A percentile compares a stretch with the other conserved stretches of the same genome.
Conservation (phyloP, 1,140 invertebrate genomes). For the Papilio helenus region DNA sequence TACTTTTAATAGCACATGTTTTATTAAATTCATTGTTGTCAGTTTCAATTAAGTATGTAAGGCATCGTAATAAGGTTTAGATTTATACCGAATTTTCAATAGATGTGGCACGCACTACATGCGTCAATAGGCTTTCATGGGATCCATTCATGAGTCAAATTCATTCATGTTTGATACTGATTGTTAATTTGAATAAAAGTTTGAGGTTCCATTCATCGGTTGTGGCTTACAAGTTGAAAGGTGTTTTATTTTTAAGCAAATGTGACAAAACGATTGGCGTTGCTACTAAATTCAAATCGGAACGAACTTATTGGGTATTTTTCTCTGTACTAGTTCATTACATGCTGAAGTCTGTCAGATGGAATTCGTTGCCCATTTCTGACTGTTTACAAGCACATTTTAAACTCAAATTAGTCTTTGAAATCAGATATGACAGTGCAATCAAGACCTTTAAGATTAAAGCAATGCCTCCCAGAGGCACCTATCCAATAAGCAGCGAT, state of each 20-base stretch:
- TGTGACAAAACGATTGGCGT: neutral
- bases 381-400: no score
- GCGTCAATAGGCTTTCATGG: constrained; percentile 57
- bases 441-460: neutral
- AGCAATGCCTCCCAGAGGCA: neutral
- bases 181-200: constrained; percentile 53
- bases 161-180: constrained; percentile 58
- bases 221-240: constrained; percentile 12
- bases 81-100: constrained; percentile 36
- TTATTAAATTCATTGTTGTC: constrained; percentile 33
- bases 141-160: constrained; percentile 54
- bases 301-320: neutral
- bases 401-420: neutral
- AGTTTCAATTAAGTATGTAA: constrained; percentile 32
- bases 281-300: neutral
- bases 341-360: neutral
- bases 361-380: no score
- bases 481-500: neutral
- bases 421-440: neutral
- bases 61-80: constrained; percentile 31
- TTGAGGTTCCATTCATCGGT: constrained; percentile 44
- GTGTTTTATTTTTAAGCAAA: constrained; percentile 27
- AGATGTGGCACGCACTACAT: constrained; percentile 47
- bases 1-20: neutral
- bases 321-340: neutral